A percentile compares a stretch with the other conserved stretches of the same genome.
Conservation (phyloP, 2,888 invertebrate genomes). For the Eucriotettix oculatus region DNA sequence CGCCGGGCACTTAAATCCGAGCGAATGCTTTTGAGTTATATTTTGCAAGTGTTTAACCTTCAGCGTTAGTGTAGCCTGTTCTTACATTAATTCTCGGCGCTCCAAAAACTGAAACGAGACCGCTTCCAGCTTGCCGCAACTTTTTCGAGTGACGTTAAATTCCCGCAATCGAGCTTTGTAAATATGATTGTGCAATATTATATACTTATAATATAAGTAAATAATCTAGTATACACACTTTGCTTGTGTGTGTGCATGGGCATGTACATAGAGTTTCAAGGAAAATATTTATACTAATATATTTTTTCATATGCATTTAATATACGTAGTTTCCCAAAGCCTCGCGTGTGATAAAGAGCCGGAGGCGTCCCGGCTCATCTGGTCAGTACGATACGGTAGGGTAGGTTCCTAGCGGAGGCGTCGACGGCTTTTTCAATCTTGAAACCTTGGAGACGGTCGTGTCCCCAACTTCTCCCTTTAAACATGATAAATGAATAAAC, state of each 20-base stretch:
- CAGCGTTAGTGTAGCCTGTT: too few relatives aligned
- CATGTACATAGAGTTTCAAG: constrained; percentile 8
- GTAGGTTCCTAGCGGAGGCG: neutral
- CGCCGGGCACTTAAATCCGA: too few relatives aligned
- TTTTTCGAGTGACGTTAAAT: constrained; percentile 1
- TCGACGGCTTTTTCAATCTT: too few relatives aligned
- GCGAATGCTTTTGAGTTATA: too few relatives aligned
- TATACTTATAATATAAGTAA: constrained; percentile 9
- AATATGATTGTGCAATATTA: constrained; percentile 9
- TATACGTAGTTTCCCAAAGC: neutral
- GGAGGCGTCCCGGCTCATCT: neutral
- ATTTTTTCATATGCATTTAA: constrained; percentile 12
- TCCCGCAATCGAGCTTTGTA: constrained; percentile 8
- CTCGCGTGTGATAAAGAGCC: too few relatives aligned
- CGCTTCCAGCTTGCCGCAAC: constrained; percentile 3
- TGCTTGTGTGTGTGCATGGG: constrained; percentile 5
- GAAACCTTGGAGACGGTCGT: neutral
- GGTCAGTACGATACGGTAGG: neutral
- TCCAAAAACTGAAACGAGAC: too few relatives aligned
- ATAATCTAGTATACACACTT: constrained; percentile 4
- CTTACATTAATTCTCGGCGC: too few relatives aligned
- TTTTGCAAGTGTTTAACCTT: too few relatives aligned
- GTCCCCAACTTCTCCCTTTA: neutral
- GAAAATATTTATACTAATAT: constrained; percentile 12
- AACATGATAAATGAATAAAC: neutral